Evolutionary conservation across 2,888 invertebrate species (phyloP).

Genomic region (Molorchus minor): DNA sequence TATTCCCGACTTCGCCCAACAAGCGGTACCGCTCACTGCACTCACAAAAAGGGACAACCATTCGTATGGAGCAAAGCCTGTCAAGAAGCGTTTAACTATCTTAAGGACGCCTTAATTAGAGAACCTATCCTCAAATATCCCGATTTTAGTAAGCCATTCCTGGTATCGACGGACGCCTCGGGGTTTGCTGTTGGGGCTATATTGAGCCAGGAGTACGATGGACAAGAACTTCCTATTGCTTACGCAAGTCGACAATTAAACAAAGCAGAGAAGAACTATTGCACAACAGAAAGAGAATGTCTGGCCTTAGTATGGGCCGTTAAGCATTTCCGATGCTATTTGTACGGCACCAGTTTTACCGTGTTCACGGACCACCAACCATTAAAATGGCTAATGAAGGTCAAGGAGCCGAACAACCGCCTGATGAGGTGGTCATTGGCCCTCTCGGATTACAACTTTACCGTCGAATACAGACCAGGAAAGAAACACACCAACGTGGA

Average conservation of each 20-base stretch:
- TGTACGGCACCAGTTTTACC: conserved; percentile 32
- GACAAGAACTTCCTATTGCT: conserved; percentile 33
- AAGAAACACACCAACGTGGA: conserved; percentile 36
- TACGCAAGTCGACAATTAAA: conserved; percentile 35
- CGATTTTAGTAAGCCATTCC: conserved; percentile 36
- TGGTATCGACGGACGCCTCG: conserved; percentile 33
- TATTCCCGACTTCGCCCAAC: conserved; percentile 21
- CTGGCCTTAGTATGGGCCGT: conserved; percentile 36
- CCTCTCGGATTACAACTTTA: conserved; percentile 32
- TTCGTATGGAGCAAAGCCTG: conserved; percentile 25
- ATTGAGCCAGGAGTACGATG: conserved; percentile 38
- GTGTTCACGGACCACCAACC: conserved; percentile 37
- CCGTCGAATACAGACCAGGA: conserved; percentile 32
- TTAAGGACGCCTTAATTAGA: conserved; percentile 23
- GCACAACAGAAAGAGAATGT: conserved; percentile 36
- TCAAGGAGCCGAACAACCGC: conserved; percentile 32
- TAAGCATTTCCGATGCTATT: conserved; percentile 36
- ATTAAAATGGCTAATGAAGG: conserved; percentile 33
- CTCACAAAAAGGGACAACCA: conserved; percentile 22
- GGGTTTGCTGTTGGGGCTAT: conserved; percentile 42
- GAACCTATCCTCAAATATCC: conserved; percentile 41
- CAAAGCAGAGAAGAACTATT: conserved; percentile 35
- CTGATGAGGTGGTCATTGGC: conserved; percentile 34
- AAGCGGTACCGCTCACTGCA: conserved; percentile 24
- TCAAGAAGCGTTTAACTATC: conserved; percentile 24